Evolutionary conservation across 2,797 vertebrate species (phyloP), one percentile per base, ranked within the genome.

Genomic region (Sebastes iracundus): DNA sequence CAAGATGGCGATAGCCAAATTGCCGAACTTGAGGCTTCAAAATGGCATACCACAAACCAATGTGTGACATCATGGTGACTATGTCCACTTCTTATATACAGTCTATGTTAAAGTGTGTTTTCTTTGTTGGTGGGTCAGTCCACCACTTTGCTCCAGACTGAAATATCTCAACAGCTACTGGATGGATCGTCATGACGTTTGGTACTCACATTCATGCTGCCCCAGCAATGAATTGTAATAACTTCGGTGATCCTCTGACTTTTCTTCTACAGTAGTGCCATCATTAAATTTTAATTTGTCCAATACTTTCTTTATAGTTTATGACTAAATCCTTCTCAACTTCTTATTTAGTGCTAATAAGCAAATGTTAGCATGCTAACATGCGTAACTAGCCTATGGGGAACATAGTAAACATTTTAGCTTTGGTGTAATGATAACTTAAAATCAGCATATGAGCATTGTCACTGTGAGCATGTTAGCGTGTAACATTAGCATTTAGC

Each of bases 51-150:
- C n/a, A 53, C 20, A 53, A 53, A 53, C n/a, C 4, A n/a, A 53
- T 22, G 20, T 5, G 0, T 53, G 52, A n/a, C 0, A 0, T 53
- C 2, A 53, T 4, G 4, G 1, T n/a, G 1, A 53, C 52, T 0
- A 22, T 22, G 18, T 53, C 52, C 52, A 53, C 52, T 53, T 53
- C 52, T 22, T n/a, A 22, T 49, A 20, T 49, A 20, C 18, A 49
- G 1, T 49, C 46, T 49, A 20, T 18, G 7, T 18, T 49, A 49
- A 49, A 49, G 16, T 20, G 18, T 20, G 18, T 20, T 18, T 53
- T 53, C 20, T 53, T n/a, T 53, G 20, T 53, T n/a, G 49, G 20
- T 53, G 8, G 20, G 20, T 53, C 49, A 53, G 49, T 53, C 20
- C 49, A 53, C 49, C 20, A 10, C 20, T 53, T 53, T 53, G 49